These are phyloP conservation scores for Phataginus tricuspis DNA, from an alignment of 2,797 vertebrate genomes.

Conservation along the genomic window DNA sequence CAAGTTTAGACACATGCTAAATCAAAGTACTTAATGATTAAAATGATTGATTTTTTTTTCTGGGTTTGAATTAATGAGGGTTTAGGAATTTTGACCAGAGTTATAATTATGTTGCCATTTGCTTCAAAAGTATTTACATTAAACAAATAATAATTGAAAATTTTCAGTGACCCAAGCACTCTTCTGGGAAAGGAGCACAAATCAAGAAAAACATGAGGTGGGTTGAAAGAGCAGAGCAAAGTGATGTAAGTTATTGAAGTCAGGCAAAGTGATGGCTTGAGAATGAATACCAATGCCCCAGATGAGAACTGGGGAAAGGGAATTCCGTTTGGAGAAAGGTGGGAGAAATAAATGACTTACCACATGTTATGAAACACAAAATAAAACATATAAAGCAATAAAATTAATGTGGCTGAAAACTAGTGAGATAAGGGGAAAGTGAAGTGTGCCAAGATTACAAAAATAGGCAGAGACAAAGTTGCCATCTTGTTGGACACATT, in stretches of 20 bases:
- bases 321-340: neutral
- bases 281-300: neutral
- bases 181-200: neutral
- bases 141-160: neutral
- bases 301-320: neutral
- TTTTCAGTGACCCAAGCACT: neutral
- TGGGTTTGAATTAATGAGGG: neutral
- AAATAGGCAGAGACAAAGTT: neutral
- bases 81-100: neutral
- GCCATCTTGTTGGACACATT: neutral
- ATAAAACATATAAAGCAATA: neutral
- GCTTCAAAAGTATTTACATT: neutral
- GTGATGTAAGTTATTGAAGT: neutral
- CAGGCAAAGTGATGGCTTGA: neutral
- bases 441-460: neutral
- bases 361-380: neutral
- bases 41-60: conserved; percentile 57
- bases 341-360: neutral
- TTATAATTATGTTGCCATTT: neutral
- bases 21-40: conserved; percentile 81
- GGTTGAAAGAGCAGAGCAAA: neutral
- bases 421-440: neutral
- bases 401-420: neutral
- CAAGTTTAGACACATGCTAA: conserved; percentile 78
- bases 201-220: neutral